Evolutionary conservation across 2,888 invertebrate genomes (phyloP), one percentile per base, ranked within the genome.

Genomic region (Volucella zonaria): DNA sequence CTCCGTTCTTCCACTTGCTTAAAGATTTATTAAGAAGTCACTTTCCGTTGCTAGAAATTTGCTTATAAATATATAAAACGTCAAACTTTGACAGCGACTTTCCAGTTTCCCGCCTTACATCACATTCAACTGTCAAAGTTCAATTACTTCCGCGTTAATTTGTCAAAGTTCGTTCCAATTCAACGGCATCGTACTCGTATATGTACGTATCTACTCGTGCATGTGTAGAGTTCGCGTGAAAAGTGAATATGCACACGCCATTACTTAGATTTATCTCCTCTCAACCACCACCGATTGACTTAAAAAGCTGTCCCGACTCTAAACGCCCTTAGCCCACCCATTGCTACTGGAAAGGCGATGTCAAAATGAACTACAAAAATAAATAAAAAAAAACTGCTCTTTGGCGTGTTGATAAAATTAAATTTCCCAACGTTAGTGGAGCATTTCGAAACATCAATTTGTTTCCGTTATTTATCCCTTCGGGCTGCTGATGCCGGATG

Each of bases 361-460:
- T 31, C 31, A 31, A 31, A 31, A 6, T 31, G 31, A 31, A 31
- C 31, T 47, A 42, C n/a, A n/a, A n/a, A n/a, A n/a, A n/a, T n/a
- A n/a, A n/a, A n/a, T n/a, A n/a, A n/a, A 38, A 45, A 61, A 76
- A 51, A 42, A 31, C 3, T 6, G 1, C 31, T 31, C 1, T 76
- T 76, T 52, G 43, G 11, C 59, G 76, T 76, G 59, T 76, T 76
- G 58, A 61, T 52, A 52, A 23, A 77, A 68, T 40, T 14, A 67
- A 67, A 67, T 67, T 59, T 76, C 68, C 47, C 42, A 40, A 52
- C 54, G 14, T 70, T 70, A 77, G 66, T 77, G 40, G 43, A 70
- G 77, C 68, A 68, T 70, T 62, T 54, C 77, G 38, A 61, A 59
- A 62, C 61, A 62, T 54, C 52, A 77, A 77, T 77, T 77, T 68